Conservation (phyloP, 2,888 invertebrate genomes). For the Latrodectus hesperus region DNA sequence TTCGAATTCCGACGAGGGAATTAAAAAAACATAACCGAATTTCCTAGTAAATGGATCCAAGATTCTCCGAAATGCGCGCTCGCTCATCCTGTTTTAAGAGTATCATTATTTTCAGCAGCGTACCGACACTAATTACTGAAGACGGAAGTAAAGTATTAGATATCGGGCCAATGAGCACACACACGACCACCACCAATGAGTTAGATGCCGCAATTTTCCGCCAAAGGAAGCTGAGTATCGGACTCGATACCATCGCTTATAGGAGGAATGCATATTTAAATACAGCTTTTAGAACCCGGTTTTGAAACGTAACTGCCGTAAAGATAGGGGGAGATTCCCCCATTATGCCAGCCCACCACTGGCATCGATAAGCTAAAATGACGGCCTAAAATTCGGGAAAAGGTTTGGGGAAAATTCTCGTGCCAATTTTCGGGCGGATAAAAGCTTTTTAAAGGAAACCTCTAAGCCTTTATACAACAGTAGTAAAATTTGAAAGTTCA, state of each 20-base stretch:
- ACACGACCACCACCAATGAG: background rate
- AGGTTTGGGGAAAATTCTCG: constrained; percentile 5
- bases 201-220: constrained; percentile 17
- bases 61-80: background rate
- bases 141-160: constrained; percentile 21
- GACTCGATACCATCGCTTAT: constrained; percentile 23
- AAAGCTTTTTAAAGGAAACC: background rate
- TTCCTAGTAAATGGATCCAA: background rate
- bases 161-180: constrained; percentile 6
- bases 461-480: background rate
- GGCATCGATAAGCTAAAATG: constrained; percentile 19
- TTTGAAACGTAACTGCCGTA: constrained; percentile 29
- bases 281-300: background rate
- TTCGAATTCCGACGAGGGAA: background rate
- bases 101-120: constrained; percentile 11
- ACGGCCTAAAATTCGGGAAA: background rate
- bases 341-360: constrained; percentile 20
- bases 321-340: constrained; percentile 25
- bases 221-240: background rate
- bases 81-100: background rate
- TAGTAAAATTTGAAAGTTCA: background rate
- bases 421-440: background rate
- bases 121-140: constrained; percentile 8
- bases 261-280: constrained; percentile 24
- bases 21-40: background rate